Percentiles rank a stretch among this genome's conserved stretches.
Evolutionary conservation across 2,797 vertebrate species (phyloP).

Genomic region (Crocidura indochinensis): DNA sequence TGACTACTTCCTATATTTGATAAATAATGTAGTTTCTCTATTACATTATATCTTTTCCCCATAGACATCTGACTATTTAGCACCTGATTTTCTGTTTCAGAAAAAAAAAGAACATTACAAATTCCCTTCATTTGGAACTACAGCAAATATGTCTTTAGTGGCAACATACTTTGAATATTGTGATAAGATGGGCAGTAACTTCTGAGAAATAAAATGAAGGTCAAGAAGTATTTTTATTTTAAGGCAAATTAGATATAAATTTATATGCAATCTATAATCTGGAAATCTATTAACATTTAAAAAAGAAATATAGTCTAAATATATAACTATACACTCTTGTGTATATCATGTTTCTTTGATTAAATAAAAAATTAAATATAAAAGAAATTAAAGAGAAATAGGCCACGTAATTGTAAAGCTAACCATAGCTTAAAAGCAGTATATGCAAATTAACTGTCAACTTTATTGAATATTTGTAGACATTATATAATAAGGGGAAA

Average conservation of each 20-base stretch:
- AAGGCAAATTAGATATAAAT: slow-evolving; percentile 36
- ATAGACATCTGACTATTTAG: not conserved
- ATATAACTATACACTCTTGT: not conserved
- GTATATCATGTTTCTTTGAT: too few relatives aligned
- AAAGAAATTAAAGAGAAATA: too few relatives aligned
- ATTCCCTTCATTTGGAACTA: not conserved
- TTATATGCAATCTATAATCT: slow-evolving; percentile 33
- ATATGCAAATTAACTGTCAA: too few relatives aligned
- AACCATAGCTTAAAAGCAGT: too few relatives aligned
- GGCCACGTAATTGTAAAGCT: too few relatives aligned
- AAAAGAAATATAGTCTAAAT: slow-evolving; percentile 1
- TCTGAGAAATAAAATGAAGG: slow-evolving; percentile 26
- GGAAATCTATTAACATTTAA: not conserved
- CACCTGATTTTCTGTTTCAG: not conserved
- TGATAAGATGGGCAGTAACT: not conserved
- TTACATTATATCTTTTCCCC: accelerated
- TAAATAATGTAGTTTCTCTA: not conserved
- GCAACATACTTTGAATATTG: not conserved
- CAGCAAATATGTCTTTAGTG: not conserved
- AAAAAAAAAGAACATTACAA: not conserved
- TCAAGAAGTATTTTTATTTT: not conserved
- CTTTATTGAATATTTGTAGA: not conserved
- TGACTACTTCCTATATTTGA: not conserved
- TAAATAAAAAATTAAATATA: too few relatives aligned
- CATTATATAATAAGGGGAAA: not conserved